Conservation (phyloP, 2,888 invertebrate species). For the Chydorus sphaericus region DNA sequence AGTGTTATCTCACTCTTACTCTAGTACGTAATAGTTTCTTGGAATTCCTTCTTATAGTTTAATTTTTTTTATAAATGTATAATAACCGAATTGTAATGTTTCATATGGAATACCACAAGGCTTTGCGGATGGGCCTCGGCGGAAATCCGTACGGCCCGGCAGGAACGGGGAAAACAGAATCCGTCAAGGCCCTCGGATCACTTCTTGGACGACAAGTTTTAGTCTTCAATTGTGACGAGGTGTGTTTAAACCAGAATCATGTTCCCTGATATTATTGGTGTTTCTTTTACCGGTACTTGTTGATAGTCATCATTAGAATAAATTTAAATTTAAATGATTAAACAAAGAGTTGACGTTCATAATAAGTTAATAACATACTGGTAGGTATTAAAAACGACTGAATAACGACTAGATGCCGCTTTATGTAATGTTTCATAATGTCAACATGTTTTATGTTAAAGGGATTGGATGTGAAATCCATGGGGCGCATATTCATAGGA, state of each 20-base stretch:
- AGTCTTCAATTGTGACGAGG: constrained; percentile 94
- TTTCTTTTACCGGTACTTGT: not conserved
- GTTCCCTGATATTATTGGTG: constrained; percentile 2
- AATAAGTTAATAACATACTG: too few species aligned
- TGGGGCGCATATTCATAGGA: constrained; percentile 87
- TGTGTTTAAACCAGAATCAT: constrained; percentile 21
- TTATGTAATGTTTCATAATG: constrained; percentile 4
- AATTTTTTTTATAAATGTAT: not conserved
- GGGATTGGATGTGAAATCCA: constrained; percentile 88
- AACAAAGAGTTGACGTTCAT: too few species aligned
- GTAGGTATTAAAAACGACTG: too few species aligned
- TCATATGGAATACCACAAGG: constrained; percentile 39
- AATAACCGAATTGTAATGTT: too few species aligned
- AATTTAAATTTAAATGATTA: too few species aligned
- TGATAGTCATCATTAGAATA: too few species aligned
- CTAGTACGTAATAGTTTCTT: constrained; percentile 47
- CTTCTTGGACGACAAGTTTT: constrained; percentile 84
- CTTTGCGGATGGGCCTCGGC: constrained; percentile 86
- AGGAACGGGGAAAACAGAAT: constrained; percentile 97
- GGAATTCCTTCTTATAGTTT: not conserved
- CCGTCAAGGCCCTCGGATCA: constrained; percentile 85
- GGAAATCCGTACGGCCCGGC: constrained; percentile 99
- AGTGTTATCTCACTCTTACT: constrained; percentile 91
- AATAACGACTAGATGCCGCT: not conserved
- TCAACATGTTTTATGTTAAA: constrained; percentile 26